These are phyloP conservation scores for Littorina saxatilis DNA, from an alignment of 1,140 invertebrate genomes.

Conservation along the genomic window DNA sequence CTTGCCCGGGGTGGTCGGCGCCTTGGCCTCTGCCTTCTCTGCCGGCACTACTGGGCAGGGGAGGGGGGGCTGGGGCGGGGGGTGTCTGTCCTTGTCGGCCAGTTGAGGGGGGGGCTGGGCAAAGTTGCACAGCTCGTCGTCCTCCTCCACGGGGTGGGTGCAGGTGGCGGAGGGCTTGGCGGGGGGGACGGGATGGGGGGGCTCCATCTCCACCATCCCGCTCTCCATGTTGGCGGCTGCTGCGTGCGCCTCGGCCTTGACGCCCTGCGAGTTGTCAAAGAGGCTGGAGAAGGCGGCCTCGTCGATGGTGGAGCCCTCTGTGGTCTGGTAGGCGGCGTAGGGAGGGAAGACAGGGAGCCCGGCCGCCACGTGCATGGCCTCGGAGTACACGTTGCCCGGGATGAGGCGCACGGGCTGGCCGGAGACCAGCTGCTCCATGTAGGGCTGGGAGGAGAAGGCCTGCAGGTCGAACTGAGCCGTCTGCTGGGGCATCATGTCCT, in stretches of 20 bases:
- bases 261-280: conserved; percentile 40
- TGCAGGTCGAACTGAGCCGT: conserved; percentile 33
- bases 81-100: neutral
- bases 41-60: neutral
- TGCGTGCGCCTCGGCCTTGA: conserved; percentile 30
- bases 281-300: conserved; percentile 57
- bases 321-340: conserved; percentile 27
- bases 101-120: conserved; percentile 29
- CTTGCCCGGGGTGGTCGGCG: neutral
- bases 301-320: conserved; percentile 52
- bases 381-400: conserved; percentile 32
- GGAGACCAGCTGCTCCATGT: conserved; percentile 46
- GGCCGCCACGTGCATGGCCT: conserved; percentile 34
- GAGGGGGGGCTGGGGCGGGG: neutral
- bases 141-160: conserved; percentile 42
- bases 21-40: conserved; percentile 1
- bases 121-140: conserved; percentile 51
- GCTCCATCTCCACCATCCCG: conserved; percentile 45
- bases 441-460: conserved; percentile 41
- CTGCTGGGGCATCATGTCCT: conserved; percentile 31
- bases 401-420: conserved; percentile 37
- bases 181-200: conserved; percentile 49
- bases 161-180: conserved; percentile 43
- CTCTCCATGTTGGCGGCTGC: conserved; percentile 29
- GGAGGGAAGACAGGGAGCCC: conserved; percentile 38